Conservation (phyloP, 2,888 invertebrate genomes). For the Leistus spinibarbis region DNA sequence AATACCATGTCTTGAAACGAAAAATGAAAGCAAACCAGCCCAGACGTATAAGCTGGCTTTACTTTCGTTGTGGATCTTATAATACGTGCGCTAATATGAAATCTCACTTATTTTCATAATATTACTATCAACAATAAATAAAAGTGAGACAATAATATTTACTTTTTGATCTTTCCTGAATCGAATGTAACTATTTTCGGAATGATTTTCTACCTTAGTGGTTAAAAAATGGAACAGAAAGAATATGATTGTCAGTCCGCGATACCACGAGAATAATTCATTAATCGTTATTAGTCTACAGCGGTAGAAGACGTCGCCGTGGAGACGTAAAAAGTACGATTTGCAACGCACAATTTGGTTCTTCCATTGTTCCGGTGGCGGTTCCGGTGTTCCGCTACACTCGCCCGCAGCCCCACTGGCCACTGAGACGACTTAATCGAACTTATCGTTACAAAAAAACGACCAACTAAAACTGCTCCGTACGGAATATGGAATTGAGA, state of each 20-base stretch:
- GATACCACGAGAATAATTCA: background rate
- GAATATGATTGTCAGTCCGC: too few relatives aligned
- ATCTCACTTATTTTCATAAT: background rate
- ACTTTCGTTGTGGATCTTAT: background rate
- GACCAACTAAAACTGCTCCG: background rate
- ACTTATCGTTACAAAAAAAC: slow-evolving; percentile 2
- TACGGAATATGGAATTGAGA: slow-evolving; percentile 1
- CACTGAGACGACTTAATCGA: background rate
- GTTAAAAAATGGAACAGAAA: too few relatives aligned
- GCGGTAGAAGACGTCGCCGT: background rate
- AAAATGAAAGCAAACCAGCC: background rate
- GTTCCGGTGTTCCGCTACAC: background rate
- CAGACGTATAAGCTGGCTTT: background rate
- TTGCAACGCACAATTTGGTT: slow-evolving; percentile 12
- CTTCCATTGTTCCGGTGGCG: background rate
- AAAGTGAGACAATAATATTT: too few relatives aligned
- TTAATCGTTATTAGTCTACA: background rate
- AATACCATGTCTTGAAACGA: background rate
- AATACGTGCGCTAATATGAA: too few relatives aligned
- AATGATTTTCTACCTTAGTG: too few relatives aligned
- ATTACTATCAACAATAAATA: too few relatives aligned
- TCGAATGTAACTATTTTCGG: too few relatives aligned
- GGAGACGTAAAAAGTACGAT: background rate
- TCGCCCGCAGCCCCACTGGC: background rate
- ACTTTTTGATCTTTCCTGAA: too few relatives aligned